Conservation (phyloP, 1,140 invertebrate genomes). For the Heliothis subflexa region DNA sequence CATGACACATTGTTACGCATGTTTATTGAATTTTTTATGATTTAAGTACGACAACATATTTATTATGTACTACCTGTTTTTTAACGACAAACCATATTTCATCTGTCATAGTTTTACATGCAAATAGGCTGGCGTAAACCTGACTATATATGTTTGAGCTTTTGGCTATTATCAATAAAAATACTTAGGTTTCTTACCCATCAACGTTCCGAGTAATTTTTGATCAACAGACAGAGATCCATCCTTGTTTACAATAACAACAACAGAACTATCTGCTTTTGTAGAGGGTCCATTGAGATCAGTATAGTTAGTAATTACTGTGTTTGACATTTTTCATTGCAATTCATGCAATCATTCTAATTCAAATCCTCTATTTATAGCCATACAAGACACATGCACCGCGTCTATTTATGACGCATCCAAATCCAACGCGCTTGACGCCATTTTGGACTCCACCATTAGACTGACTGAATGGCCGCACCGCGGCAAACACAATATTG, state of each 20-base stretch:
- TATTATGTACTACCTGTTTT: too few species aligned
- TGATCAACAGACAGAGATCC: slow-evolving; percentile 90
- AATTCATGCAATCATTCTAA: slow-evolving; percentile 68
- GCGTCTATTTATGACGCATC: slow-evolving; percentile 79
- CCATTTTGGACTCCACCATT: slow-evolving; percentile 74
- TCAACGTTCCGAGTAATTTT: slow-evolving; percentile 89
- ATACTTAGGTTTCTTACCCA: slow-evolving; percentile 86
- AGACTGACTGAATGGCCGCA: slow-evolving; percentile 32
- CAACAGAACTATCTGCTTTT: slow-evolving; percentile 86
- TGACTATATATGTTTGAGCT: not conserved
- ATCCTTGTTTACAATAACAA: slow-evolving; percentile 91
- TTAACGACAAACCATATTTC: too few species aligned
- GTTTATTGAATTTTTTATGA: not conserved
- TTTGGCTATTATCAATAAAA: not conserved
- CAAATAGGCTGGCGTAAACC: not conserved
- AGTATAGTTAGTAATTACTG: slow-evolving; percentile 85
- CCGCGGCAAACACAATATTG: slow-evolving; percentile 26
- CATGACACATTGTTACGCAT: not conserved
- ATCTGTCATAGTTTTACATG: too few species aligned
- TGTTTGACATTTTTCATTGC: slow-evolving; percentile 83
- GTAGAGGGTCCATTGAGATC: slow-evolving; percentile 84
- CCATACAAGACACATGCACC: slow-evolving; percentile 74
- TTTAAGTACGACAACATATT: too few species aligned
- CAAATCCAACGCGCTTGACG: slow-evolving; percentile 72
- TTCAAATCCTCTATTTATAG: slow-evolving; percentile 80